Conservation (phyloP, 1,140 invertebrate species). For the Ectropis grisescens region DNA sequence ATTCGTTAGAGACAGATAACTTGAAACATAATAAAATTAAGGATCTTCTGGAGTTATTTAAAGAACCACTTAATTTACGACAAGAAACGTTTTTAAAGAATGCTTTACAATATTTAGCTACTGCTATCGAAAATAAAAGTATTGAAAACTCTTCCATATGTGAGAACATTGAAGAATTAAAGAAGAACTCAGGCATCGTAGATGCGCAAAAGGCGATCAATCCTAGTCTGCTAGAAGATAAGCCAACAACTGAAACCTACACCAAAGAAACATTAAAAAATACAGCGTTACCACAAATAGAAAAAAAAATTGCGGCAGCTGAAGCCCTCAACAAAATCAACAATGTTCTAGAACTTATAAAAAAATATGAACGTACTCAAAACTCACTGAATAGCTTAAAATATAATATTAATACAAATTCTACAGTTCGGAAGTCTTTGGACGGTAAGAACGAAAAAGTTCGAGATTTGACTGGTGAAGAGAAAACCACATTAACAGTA, state of each 20-base stretch:
- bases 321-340: conserved; percentile 33
- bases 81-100: conserved; percentile 52
- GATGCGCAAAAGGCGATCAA: too few species aligned
- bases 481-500: conserved; percentile 21
- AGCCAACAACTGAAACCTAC: conserved; percentile 4
- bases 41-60: conserved; percentile 49
- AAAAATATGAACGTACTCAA: conserved; percentile 38
- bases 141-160: conserved; percentile 40
- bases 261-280: conserved; percentile 3
- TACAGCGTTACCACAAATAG: background rate
- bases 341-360: conserved; percentile 34
- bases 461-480: conserved; percentile 10
- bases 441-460: background rate
- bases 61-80: conserved; percentile 46
- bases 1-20: conserved; percentile 36
- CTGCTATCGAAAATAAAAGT: conserved; percentile 32
- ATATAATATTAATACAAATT: conserved; percentile 4
- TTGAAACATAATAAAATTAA: conserved; percentile 53
- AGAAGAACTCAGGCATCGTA: too few species aligned
- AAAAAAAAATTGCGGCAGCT: conserved; percentile 6
- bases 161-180: conserved; percentile 25
- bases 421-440: background rate
- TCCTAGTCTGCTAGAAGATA: too few species aligned
- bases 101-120: conserved; percentile 40
- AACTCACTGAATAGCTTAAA: conserved; percentile 22